Evolutionary conservation across 2,113 vertebrate species (phyloP).

Genomic region (Sylvilagus bachmani): DNA sequence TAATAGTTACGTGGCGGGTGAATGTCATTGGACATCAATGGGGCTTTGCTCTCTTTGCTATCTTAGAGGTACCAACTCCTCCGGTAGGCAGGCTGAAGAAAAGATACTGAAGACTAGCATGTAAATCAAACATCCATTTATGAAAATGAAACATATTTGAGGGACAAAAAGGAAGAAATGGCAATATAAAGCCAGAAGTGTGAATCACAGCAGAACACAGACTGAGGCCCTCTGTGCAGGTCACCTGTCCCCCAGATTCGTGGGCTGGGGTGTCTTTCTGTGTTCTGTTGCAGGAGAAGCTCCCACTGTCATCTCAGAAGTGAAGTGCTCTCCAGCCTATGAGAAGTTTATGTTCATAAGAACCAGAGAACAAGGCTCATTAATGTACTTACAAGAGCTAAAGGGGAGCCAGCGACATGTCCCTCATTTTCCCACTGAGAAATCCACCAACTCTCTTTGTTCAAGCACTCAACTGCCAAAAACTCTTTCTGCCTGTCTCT

Average conservation of each 20-base stretch:
- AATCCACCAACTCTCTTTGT: conserved; percentile 63
- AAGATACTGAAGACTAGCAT: neutral
- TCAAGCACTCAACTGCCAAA: conserved; percentile 52
- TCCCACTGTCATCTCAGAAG: neutral
- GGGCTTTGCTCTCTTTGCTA: neutral
- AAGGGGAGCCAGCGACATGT: conserved; percentile 46
- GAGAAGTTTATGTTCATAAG: conserved; percentile 58
- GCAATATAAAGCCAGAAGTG: neutral
- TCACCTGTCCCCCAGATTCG: fast-evolving
- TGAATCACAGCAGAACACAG: neutral
- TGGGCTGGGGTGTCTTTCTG: neutral
- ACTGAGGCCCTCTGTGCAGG: neutral
- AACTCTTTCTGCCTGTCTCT: conserved; percentile 27
- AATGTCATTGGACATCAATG: neutral
- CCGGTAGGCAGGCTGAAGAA: neutral
- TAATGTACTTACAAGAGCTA: conserved; percentile 64
- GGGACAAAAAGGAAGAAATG: neutral
- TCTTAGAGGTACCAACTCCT: neutral
- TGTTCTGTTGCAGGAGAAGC: neutral
- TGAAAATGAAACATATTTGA: neutral
- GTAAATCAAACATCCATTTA: neutral
- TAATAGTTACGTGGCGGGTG: neutral
- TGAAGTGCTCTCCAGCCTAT: neutral
- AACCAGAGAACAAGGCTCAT: conserved; percentile 63
- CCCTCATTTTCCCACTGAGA: conserved; percentile 61